Conservation (phyloP, 1,140 invertebrate genomes). For the Conopomorpha cramerella region DNA sequence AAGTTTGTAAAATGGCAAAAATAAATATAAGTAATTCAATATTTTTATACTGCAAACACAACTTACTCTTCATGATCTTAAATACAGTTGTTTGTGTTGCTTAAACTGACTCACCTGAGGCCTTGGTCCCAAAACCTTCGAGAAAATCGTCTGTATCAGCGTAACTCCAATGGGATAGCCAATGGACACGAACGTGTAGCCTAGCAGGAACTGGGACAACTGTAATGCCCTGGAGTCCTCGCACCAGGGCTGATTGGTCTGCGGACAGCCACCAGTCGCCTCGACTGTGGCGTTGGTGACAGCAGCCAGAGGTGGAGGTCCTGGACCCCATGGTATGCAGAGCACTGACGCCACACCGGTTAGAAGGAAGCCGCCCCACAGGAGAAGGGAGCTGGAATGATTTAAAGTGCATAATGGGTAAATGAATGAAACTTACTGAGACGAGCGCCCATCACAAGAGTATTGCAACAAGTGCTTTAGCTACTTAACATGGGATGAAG, state of each 20-base stretch:
- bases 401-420: too few relatives aligned
- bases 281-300: conserved; percentile 11
- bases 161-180: conserved; percentile 86
- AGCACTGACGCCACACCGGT: conserved; percentile 74
- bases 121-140: too few relatives aligned
- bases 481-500: too few relatives aligned
- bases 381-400: conserved; percentile 68
- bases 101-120: too few relatives aligned
- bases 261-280: conserved; percentile 69
- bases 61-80: neutral
- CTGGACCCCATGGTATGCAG: conserved; percentile 77
- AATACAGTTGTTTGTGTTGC: too few relatives aligned
- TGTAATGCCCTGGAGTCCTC: conserved; percentile 70
- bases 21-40: too few relatives aligned
- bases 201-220: conserved; percentile 75
- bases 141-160: conserved; percentile 86
- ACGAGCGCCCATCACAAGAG: too few relatives aligned
- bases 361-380: conserved; percentile 81
- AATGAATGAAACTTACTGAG: too few relatives aligned
- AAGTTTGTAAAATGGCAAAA: too few relatives aligned
- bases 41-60: too few relatives aligned
- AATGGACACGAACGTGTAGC: conserved; percentile 74
- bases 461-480: too few relatives aligned
- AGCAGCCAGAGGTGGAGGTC: conserved; percentile 59
- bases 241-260: conserved; percentile 79